These are phyloP conservation scores for Riparia riparia DNA, from an alignment of 2,113 vertebrate genomes.

Conservation along the genomic window DNA sequence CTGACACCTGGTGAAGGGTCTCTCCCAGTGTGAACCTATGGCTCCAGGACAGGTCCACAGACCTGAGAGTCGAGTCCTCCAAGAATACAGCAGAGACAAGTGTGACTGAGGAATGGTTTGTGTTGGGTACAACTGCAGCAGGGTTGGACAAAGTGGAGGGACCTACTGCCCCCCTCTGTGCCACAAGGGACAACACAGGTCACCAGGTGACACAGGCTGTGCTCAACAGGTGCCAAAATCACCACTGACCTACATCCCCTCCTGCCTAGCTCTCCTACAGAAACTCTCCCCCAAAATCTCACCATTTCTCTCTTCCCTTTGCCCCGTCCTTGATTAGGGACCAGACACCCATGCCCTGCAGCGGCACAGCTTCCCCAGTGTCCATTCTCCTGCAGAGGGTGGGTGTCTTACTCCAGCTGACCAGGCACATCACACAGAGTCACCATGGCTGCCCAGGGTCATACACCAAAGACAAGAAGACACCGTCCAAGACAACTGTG, in stretches of 20 bases:
- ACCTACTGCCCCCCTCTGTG: not conserved
- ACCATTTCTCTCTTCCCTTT: not conserved
- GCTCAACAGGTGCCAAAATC: not conserved
- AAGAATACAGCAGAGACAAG: not conserved
- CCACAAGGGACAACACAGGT: not conserved
- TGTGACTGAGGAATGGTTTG: not conserved
- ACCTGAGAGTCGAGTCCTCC: not conserved
- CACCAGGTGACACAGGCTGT: not conserved
- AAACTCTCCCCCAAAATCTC: not conserved
- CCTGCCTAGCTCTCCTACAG: not conserved
- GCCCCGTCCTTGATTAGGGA: not conserved
- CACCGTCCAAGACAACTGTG: not conserved
- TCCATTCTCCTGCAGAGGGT: not conserved
- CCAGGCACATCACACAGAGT: not conserved
- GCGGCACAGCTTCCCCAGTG: not conserved
- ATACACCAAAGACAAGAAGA: not conserved
- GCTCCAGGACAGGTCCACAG: not conserved
- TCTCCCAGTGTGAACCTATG: accelerated
- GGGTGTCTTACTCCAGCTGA: not conserved
- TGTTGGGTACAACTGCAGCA: not conserved
- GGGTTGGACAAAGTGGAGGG: not conserved
- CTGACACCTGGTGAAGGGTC: not conserved
- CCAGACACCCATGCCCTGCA: not conserved
- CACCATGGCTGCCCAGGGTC: not conserved
- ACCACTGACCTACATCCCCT: not conserved